Evolutionary conservation across 2,113 vertebrate genomes (phyloP), one percentile per base, ranked within the genome.

Genomic region (Tetraodon nigroviridis): DNA sequence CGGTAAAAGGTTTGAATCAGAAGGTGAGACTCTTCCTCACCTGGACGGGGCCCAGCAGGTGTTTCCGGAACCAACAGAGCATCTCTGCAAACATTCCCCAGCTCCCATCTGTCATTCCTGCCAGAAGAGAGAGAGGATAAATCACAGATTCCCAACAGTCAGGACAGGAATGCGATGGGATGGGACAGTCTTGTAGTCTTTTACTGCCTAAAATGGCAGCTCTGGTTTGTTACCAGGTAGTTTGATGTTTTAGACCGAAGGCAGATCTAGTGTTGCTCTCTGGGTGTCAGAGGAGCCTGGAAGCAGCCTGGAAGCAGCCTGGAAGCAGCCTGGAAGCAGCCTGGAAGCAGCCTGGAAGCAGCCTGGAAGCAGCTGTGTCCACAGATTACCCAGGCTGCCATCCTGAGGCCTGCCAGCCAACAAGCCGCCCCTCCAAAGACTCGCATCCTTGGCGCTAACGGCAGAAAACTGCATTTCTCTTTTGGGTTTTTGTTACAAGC

Each of bases 21-120:
- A 37, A 37, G 32, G 8, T 37, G 32, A 37, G 2, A 12, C 40
- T 2, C 5, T 5, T 48, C 21, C 52, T 67, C 52, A 98, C 96
- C 95, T 96, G 93, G 71, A 98, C 96, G 68, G 92, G 93, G 88
- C 94, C 92, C 73, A 98, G 86, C 93, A 98, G 92, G 83, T 92
- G 92, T 57, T 96, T 98, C 95, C 94, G 96, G 0, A 71, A 96
- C 91, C 46, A 95, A 76, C 41, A 94, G 77, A 18, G 93, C 90
- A 61, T 96, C 94, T 76, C 96, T 95, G 69, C 93, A 92, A 50
- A 95, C 81, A 86, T 97, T 69, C 96, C 95, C 51, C 93, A 88
- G 90, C 94, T 95, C 52, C 93, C 92, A 0, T 95, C 95, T 3
- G 93, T 93, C 95, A 98, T 95, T 74, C 94, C 96, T 96, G 8